Percentiles rank a stretch among this genome's conserved stretches.
These are phyloP conservation scores for Pollenia griseotomentosa DNA, from an alignment of 2,888 invertebrate genomes.

Conservation along the genomic window DNA sequence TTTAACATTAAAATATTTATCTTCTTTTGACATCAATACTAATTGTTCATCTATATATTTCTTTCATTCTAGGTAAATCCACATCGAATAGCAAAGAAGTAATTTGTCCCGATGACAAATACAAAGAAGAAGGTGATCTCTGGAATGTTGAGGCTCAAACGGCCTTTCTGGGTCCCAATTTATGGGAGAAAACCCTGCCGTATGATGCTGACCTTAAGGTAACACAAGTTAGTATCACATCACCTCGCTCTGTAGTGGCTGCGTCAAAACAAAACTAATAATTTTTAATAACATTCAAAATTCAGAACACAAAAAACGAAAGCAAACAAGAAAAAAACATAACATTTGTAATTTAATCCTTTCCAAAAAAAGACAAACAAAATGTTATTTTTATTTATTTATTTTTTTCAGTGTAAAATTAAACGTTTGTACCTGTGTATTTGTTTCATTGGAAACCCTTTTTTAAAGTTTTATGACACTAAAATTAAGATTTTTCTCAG, in stretches of 20 bases:
- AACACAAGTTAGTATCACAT: constrained; percentile 87
- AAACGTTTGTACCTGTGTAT: constrained; percentile 18
- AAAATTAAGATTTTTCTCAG: background rate
- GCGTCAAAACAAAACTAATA: constrained; percentile 70
- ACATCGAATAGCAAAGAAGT: constrained; percentile 84
- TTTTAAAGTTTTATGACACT: background rate
- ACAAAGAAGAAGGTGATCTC: constrained; percentile 93
- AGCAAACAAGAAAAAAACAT: background rate
- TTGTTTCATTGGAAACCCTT: constrained; percentile 43
- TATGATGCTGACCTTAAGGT: constrained; percentile 98
- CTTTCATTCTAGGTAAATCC: constrained; percentile 87
- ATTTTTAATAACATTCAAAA: constrained; percentile 16
- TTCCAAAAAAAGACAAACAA: constrained; percentile 12
- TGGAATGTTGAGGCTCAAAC: constrained; percentile 97
- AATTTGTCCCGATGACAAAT: constrained; percentile 86
- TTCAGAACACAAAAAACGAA: too few relatives aligned
- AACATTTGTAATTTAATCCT: background rate
- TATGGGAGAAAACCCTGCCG: constrained; percentile 97
- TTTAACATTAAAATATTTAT: background rate
- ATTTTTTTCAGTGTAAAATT: constrained; percentile 33
- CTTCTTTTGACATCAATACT: background rate
- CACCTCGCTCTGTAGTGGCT: constrained; percentile 79
- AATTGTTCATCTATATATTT: background rate
- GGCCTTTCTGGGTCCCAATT: constrained; percentile 97
- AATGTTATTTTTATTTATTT: background rate